Evolutionary conservation across 35 echinoderm and acorn worm genomes (phyloP).

Genomic region (Stichopus chloronotus): DNA sequence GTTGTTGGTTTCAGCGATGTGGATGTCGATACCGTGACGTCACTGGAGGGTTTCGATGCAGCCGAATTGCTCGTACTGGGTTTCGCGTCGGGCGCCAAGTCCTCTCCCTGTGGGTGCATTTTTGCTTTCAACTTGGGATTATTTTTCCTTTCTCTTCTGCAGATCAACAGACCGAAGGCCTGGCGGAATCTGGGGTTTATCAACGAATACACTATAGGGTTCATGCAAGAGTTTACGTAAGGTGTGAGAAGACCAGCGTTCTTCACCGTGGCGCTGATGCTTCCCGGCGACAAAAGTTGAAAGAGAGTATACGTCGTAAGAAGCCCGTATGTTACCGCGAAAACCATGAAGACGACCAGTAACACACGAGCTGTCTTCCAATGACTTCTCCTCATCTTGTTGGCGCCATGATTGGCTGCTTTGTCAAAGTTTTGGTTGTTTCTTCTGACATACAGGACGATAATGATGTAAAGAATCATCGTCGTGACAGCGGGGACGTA

Average conservation of each 20-base stretch:
- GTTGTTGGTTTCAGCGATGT: too few species aligned
- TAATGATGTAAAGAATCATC: slow-evolving; percentile 33
- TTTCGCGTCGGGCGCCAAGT: too few species aligned
- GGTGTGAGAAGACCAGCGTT: slow-evolving; percentile 67
- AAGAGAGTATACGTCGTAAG: slow-evolving; percentile 39
- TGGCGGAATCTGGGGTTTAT: slow-evolving; percentile 17
- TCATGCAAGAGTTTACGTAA: slow-evolving; percentile 86
- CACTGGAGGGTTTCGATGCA: too few species aligned
- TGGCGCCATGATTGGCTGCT: background rate
- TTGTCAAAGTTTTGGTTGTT: background rate
- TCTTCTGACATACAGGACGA: slow-evolving; percentile 52
- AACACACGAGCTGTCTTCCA: slow-evolving; percentile 78
- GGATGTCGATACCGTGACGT: too few species aligned
- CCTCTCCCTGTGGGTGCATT: background rate
- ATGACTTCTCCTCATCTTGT: slow-evolving; percentile 35
- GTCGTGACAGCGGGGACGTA: slow-evolving; percentile 67
- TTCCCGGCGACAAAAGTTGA: background rate
- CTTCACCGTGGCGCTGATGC: background rate
- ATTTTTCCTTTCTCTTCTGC: background rate
- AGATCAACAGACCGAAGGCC: background rate
- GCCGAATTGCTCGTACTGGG: too few species aligned
- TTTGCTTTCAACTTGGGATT: background rate
- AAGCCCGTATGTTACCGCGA: slow-evolving; percentile 23
- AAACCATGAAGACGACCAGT: slow-evolving; percentile 61
- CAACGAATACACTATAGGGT: slow-evolving; percentile 75